These are phyloP conservation scores for Dolichotis patagonum DNA, from an alignment of 2,113 vertebrate species.

Conservation along the genomic window DNA sequence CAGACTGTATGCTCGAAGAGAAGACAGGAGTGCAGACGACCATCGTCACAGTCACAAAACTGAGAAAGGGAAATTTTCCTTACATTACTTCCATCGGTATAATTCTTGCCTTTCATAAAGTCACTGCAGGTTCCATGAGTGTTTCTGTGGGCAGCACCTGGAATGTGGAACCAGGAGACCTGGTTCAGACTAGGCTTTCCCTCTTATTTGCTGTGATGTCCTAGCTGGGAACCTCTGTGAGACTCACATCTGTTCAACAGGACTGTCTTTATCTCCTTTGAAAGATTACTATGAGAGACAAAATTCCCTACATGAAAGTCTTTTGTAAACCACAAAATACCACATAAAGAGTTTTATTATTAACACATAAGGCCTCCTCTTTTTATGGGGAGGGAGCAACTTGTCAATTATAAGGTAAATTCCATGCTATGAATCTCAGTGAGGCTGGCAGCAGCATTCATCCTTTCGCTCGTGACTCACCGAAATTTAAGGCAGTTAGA, in stretches of 20 bases:
- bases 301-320: neutral
- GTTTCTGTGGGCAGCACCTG: neutral
- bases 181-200: neutral
- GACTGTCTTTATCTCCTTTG: neutral
- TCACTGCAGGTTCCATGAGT: neutral
- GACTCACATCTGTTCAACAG: neutral
- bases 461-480: neutral
- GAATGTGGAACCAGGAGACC: neutral
- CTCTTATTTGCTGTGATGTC: neutral
- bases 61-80: neutral
- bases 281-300: neutral
- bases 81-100: neutral
- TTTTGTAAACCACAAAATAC: neutral
- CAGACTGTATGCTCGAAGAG: neutral
- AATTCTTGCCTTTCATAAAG: constrained; percentile 16
- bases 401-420: neutral
- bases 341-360: neutral
- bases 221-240: neutral
- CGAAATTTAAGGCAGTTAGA: neutral
- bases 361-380: neutral
- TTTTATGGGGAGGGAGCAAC: neutral
- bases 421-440: neutral
- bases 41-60: neutral
- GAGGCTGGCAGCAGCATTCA: neutral
- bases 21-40: neutral